A percentile compares a stretch with the other conserved stretches of the same genome.
Evolutionary conservation across 2,113 vertebrate genomes (phyloP).

Genomic region (Peromyscus leucopus): DNA sequence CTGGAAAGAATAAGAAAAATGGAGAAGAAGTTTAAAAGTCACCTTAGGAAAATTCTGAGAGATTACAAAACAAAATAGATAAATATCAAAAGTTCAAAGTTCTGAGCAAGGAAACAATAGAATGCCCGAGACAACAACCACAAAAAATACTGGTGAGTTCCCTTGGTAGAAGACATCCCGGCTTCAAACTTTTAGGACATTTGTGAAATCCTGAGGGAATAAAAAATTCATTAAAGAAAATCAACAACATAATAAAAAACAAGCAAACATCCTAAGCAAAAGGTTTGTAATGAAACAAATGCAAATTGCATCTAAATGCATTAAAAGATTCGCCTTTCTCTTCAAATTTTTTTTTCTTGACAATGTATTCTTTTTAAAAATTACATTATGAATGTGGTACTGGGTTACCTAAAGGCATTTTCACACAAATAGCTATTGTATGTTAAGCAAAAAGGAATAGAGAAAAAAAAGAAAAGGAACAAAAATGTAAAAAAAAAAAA

Average conservation of each 20-base stretch:
- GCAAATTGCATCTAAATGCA: neutral
- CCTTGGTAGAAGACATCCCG: neutral
- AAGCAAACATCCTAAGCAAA: neutral
- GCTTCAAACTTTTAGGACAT: neutral
- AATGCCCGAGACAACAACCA: neutral
- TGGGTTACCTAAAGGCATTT: neutral
- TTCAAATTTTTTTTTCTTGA: neutral
- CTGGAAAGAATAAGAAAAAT: neutral
- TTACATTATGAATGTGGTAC: neutral
- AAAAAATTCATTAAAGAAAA: neutral
- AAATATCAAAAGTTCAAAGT: neutral
- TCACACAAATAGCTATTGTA: neutral
- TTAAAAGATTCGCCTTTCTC: neutral
- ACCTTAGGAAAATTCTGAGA: neutral
- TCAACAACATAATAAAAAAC: neutral
- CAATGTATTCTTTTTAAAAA: neutral
- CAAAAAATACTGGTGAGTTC: neutral
- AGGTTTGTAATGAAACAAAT: constrained; percentile 17
- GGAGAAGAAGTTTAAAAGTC: neutral
- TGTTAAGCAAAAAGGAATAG: neutral
- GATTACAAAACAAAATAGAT: neutral
- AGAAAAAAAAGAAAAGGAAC: neutral
- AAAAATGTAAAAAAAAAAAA: neutral
- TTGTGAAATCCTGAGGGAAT: neutral
- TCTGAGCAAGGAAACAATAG: neutral